Conservation (phyloP, 2,888 invertebrate genomes). For the Zaprionus lineosus region DNA sequence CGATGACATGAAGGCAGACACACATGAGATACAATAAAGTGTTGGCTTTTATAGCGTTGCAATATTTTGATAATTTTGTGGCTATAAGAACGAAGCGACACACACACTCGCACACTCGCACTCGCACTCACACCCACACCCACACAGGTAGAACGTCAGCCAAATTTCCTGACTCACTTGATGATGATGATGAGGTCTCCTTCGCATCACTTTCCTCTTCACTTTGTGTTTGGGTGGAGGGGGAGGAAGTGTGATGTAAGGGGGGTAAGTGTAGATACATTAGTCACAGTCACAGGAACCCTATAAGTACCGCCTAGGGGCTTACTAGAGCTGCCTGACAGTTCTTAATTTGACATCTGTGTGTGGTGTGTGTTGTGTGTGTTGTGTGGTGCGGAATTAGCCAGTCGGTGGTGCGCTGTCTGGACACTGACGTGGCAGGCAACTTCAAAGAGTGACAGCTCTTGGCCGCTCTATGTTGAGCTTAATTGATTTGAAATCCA, state of each 20-base stretch:
- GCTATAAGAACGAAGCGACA: slow-evolving; percentile 12
- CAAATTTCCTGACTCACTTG: slow-evolving; percentile 30
- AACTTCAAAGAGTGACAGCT: slow-evolving; percentile 61
- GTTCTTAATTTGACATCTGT: slow-evolving; percentile 71
- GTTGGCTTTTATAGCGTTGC: slow-evolving; percentile 57
- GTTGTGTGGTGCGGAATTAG: slow-evolving; percentile 45
- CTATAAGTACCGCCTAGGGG: too few species aligned
- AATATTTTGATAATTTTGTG: slow-evolving; percentile 70
- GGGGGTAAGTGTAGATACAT: too few species aligned
- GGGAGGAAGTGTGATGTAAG: too few species aligned
- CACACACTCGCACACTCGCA: too few species aligned
- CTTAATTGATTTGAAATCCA: slow-evolving; percentile 68
- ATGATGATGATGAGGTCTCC: too few species aligned
- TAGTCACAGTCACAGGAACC: slow-evolving; percentile 20
- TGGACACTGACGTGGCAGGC: slow-evolving; percentile 30
- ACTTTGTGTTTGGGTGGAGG: too few species aligned
- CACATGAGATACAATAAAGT: slow-evolving; percentile 29
- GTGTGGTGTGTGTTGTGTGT: too few species aligned
- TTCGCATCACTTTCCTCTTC: too few species aligned
- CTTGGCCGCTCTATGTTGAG: slow-evolving; percentile 45
- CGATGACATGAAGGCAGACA: slow-evolving; percentile 1
- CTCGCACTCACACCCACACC: too few species aligned
- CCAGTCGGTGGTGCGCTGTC: slow-evolving; percentile 16
- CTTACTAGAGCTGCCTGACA: slow-evolving; percentile 62
- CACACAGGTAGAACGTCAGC: slow-evolving; percentile 29